Evolutionary conservation across 2,113 vertebrate species (phyloP), one percentile per base, ranked within the genome.

Genomic region (Psammodynastes pulverulentus): DNA sequence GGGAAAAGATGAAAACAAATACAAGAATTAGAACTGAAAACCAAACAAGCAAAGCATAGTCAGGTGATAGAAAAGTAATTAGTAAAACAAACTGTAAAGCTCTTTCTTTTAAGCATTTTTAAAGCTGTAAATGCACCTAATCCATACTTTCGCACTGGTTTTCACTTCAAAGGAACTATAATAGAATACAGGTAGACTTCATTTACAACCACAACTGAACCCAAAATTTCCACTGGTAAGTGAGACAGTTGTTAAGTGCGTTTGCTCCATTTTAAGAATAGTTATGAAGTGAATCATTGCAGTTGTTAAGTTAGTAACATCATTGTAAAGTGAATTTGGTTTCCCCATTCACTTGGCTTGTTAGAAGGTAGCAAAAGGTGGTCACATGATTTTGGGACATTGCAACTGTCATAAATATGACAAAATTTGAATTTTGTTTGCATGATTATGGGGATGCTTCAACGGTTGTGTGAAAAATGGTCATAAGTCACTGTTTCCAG

Each of bases 61-160:
- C 13, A 19, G 84, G 29, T 45, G 84, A 89, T 62, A 92, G 91
- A 56, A 95, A 94, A 87, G 23, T 89, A 46, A 89, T 72, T 5
- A 53, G 89, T 93, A 88, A 24, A 19, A 89, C 2, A 34, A 15
- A 45, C 46, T 13, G 46, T 24, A 91, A 91, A 67, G 15, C 21
- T 21, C 7, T 0, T 5, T 0, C 9, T 89, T 62, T 91, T 29
- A 49, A 29, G 29, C 7, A 34, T 15, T 89, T 92, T 0, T 87
- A 93, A 86, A 46, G 54, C 54, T 89, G 89, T 34, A 91, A 94
- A 46, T 26, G 49, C 21, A 34, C 54, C 52, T 85, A 62, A 4
- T 0, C 84, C 51, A 21, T 1, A 86, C 90, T 10, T 51, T 52
- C 4, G 12, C 1, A 52, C 58, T 89, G 26, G 89, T 87, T 93